These are phyloP conservation scores for Anas platyrhynchos DNA, from an alignment of 2,113 vertebrate species.

Conservation along the genomic window DNA sequence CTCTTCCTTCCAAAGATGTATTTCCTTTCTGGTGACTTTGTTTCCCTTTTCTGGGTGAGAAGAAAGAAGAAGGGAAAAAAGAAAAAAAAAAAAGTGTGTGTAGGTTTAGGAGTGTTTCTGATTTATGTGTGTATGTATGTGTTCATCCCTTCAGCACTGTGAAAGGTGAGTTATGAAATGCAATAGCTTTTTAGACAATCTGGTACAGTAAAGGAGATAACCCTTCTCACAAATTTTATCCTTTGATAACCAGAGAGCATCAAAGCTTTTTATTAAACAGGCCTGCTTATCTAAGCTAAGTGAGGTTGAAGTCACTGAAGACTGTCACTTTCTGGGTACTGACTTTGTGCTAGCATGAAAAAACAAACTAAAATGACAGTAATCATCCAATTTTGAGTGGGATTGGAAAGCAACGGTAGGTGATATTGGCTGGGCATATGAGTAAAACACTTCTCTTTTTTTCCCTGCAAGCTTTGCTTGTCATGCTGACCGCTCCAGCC, in stretches of 20 bases:
- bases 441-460: not conserved
- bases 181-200: not conserved
- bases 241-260: not conserved
- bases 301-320: not conserved
- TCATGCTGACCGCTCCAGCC: not conserved
- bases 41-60: not conserved
- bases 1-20: not conserved
- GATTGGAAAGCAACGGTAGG: not conserved
- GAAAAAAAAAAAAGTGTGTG: not conserved
- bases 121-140: not conserved
- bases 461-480: not conserved
- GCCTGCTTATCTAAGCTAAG: not conserved
- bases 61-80: no score
- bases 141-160: not conserved
- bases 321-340: not conserved
- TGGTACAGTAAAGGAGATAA: not conserved
- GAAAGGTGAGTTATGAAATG: not conserved
- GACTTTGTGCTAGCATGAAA: not conserved
- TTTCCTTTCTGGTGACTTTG: not conserved
- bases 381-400: not conserved
- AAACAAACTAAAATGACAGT: not conserved
- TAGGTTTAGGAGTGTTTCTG: not conserved
- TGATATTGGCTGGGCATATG: not conserved
- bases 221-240: not conserved
- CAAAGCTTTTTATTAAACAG: not conserved